Conservation (phyloP, 2,113 vertebrate species). For the Thermophis baileyi region DNA sequence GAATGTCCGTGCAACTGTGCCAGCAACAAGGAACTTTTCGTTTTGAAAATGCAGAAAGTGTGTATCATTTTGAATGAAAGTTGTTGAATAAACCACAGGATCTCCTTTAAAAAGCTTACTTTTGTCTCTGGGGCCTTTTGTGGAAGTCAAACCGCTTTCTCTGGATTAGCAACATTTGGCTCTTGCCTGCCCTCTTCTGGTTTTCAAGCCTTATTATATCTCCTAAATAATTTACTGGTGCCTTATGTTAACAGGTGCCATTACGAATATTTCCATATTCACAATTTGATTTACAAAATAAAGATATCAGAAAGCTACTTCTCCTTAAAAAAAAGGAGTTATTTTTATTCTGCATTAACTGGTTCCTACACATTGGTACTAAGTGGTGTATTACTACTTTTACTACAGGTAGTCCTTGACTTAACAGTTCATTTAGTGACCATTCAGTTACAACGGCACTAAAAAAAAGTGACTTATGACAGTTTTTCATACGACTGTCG, state of each 20-base stretch:
- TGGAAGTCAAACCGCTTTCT: not conserved
- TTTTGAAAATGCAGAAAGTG: not conserved
- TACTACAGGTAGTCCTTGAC: too few species aligned
- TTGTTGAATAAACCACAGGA: not conserved
- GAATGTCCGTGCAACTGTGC: not conserved
- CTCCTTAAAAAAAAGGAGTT: not conserved
- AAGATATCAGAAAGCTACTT: not conserved
- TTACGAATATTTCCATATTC: not conserved
- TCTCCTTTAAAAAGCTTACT: not conserved
- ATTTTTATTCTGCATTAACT: not conserved
- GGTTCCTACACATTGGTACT: not conserved
- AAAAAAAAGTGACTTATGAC: too few species aligned
- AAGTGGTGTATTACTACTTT: not conserved
- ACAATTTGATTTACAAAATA: not conserved
- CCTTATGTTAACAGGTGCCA: not conserved
- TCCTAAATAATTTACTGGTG: not conserved
- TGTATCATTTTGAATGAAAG: not conserved
- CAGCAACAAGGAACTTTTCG: not conserved
- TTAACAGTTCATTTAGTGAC: too few species aligned
- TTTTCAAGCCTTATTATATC: not conserved
- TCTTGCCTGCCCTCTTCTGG: conserved; percentile 27
- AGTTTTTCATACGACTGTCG: too few species aligned
- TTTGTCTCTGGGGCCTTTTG: not conserved
- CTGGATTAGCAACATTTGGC: not conserved
- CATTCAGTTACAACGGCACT: too few species aligned